Base-by-base conservation (phyloP, 2,888 invertebrate genomes). In the Alitta virens region DNA sequence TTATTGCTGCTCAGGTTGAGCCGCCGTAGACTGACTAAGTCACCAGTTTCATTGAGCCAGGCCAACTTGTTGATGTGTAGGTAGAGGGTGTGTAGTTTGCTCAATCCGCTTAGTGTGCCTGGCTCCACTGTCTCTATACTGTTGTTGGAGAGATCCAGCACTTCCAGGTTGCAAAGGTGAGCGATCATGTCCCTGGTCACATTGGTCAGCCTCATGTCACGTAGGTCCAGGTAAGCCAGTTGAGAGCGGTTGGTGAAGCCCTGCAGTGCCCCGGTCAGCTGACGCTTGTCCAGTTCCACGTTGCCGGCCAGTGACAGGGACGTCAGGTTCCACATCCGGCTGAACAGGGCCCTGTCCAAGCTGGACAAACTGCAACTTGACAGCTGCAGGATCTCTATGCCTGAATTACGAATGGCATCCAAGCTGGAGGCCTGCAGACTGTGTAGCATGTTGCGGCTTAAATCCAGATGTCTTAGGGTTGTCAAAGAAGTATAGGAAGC, bases 231-330 rank as follows among this genome's bases (percentile, higher is more conserved):
- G 16, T 63, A 59, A 21, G 50, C 51, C 59, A 70, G 49, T 25
- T 51, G 46, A 42, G 56, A 56, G 12, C 27, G 21, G 27, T 64
- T 64, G 55, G 56, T 43, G 25, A 64, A 42, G 33, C 53, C 55
- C 23, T 42, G 24, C 3, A 64, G 49, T 9, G 57, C 56, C 14
- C 43, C 14, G 14, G 62, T 49, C n/a, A 63, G 51, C 5, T 40
- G 52, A 2, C 38, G 46, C 50, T 40, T 51, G 27, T 59, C 53
- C 24, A 68, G 38, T 1, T 40, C 51, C 23, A 52, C 53, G 56
- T 67, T 70, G 18, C 60, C 49, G 21, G 68, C 55, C 24, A 70
- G 62, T 14, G 64, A 59, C 43, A 70, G 52, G 1, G 68, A 65
- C 18, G 65, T 64, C 57, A 70, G 59, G 9, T 66, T 66, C 18